These are phyloP conservation scores for Semotilus atromaculatus DNA, from an alignment of 2,797 vertebrate genomes.

Conservation along the genomic window DNA sequence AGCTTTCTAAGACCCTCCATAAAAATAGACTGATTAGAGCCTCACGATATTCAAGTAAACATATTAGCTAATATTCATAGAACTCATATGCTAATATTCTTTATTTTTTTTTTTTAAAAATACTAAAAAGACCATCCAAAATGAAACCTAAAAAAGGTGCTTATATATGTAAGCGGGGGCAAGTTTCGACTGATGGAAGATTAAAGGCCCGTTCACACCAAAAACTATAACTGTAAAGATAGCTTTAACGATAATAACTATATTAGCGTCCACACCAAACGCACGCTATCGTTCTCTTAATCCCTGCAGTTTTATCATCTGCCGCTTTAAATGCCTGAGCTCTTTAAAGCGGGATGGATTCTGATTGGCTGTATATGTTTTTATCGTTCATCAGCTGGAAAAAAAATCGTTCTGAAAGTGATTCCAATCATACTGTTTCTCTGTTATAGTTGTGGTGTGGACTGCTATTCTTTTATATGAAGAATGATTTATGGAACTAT, in stretches of 20 bases:
- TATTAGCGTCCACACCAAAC: background rate
- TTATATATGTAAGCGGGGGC: constrained; percentile 33
- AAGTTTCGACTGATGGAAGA: constrained; percentile 31
- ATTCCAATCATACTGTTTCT: background rate
- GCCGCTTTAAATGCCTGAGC: background rate
- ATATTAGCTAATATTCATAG: constrained; percentile 35
- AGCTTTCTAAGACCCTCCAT: constrained; percentile 35
- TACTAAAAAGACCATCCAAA: constrained; percentile 41
- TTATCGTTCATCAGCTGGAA: background rate
- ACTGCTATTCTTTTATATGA: background rate
- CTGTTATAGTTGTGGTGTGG: background rate
- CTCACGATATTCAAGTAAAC: constrained; percentile 45
- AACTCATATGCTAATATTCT: constrained; percentile 41
- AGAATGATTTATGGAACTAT: background rate
- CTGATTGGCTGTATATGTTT: background rate
- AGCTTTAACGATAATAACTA: background rate
- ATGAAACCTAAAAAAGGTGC: constrained; percentile 45
- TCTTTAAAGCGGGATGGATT: background rate
- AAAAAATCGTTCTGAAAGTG: background rate
- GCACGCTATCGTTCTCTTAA: background rate
- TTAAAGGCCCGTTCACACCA: background rate
- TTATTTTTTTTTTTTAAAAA: constrained; percentile 26
- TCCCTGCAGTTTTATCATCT: background rate
- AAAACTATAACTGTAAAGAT: background rate
- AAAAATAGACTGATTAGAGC: constrained; percentile 43